These are phyloP conservation scores for Dendronephthya gigantea DNA, from an alignment of 64 coral and sea anemone genomes.

Conservation along the genomic window DNA sequence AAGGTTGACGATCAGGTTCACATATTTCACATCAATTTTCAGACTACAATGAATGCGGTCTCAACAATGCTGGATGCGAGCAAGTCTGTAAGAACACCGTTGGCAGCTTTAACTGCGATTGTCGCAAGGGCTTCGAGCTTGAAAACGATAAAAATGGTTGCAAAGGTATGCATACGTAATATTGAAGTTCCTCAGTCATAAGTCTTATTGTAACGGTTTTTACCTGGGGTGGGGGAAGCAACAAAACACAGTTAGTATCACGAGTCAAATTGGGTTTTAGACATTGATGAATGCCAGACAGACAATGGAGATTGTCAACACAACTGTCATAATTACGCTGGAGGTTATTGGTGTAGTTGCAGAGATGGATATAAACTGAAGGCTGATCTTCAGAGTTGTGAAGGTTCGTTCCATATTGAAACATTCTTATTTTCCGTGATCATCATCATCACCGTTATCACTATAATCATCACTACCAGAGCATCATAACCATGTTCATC, in stretches of 20 bases:
- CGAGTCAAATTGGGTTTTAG: constrained; percentile 38
- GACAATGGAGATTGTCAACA: constrained; percentile 63
- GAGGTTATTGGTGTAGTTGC: constrained; percentile 77
- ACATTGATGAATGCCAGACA: constrained; percentile 64
- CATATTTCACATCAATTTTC: background rate
- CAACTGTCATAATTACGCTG: constrained; percentile 65
- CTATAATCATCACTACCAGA: too few relatives aligned
- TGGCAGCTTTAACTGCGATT: constrained; percentile 76
- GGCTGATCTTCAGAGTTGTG: constrained; percentile 72
- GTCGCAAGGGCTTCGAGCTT: constrained; percentile 63
- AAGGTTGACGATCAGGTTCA: too few relatives aligned
- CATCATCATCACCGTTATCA: background rate
- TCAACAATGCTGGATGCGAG: constrained; percentile 84
- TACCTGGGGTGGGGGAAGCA: background rate
- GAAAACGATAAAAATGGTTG: constrained; percentile 51
- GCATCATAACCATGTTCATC: too few relatives aligned
- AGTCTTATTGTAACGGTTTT: too few relatives aligned
- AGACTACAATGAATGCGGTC: constrained; percentile 83
- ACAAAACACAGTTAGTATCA: background rate
- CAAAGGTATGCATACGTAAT: constrained; percentile 34
- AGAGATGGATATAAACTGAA: constrained; percentile 59
- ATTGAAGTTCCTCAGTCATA: too few relatives aligned
- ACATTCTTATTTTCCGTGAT: background rate
- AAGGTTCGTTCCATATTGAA: constrained; percentile 45
- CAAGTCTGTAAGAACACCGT: constrained; percentile 72